Percentiles rank a stretch among this genome's conserved stretches.
Evolutionary conservation across 2,113 vertebrate species (phyloP).

Genomic region (Atrichornis clamosus): DNA sequence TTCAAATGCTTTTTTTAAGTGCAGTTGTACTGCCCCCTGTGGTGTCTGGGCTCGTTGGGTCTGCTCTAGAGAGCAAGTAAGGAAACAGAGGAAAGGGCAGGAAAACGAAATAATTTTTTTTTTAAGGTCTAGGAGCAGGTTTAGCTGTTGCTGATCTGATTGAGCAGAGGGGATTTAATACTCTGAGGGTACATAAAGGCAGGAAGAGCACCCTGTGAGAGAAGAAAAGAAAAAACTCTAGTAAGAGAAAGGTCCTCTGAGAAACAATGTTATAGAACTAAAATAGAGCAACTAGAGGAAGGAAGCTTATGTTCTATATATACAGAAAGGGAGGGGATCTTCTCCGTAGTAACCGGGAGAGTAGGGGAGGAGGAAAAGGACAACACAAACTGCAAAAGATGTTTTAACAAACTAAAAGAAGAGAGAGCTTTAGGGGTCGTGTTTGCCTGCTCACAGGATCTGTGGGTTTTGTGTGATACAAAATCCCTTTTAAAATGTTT

Average conservation of each 20-base stretch:
- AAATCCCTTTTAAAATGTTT: background rate
- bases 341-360: background rate
- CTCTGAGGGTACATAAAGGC: background rate
- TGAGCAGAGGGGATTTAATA: background rate
- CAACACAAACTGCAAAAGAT: background rate
- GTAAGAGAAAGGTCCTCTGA: conserved; percentile 39
- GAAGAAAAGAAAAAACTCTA: conserved; percentile 18
- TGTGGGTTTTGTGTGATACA: background rate
- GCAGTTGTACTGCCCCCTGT: conserved; percentile 3
- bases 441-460: background rate
- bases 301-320: conserved; percentile 55
- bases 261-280: conserved; percentile 26
- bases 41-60: background rate
- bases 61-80: background rate
- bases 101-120: background rate
- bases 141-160: background rate
- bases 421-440: background rate
- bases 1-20: background rate
- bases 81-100: background rate
- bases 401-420: background rate
- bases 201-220: conserved; percentile 14
- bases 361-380: background rate
- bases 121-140: background rate
- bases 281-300: conserved; percentile 63
- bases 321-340: conserved; percentile 18